These are phyloP conservation scores for Hylaea fasciaria DNA, from an alignment of 2,888 invertebrate genomes.

Conservation along the genomic window DNA sequence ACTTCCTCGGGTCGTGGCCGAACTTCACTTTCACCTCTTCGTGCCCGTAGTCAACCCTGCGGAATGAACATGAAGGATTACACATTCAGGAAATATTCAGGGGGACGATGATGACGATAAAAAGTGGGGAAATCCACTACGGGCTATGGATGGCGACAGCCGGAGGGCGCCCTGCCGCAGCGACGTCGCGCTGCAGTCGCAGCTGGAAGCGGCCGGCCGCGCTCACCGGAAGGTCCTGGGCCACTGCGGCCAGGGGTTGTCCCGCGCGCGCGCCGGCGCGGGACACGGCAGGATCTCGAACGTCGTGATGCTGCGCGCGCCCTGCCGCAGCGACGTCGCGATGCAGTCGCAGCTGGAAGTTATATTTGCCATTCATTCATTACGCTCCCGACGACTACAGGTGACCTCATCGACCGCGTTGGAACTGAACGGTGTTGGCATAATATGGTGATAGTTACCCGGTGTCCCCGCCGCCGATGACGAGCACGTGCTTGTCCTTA, in stretches of 20 bases:
- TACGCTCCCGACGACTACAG: too few relatives aligned
- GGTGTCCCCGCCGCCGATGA: slow-evolving; percentile 95
- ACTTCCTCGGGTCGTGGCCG: slow-evolving; percentile 96
- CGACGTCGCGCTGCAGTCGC: slow-evolving; percentile 99
- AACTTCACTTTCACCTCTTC: slow-evolving; percentile 97
- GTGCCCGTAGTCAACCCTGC: slow-evolving; percentile 97
- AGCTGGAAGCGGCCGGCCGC: too few relatives aligned
- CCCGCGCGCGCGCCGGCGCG: slow-evolving; percentile 89
- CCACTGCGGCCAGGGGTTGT: slow-evolving; percentile 99
- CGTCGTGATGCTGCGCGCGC: slow-evolving; percentile 95
- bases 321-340: slow-evolving; percentile 97
- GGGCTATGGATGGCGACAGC: too few relatives aligned
- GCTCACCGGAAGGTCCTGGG: slow-evolving; percentile 97
- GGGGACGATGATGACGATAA: too few relatives aligned
- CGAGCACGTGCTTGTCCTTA: slow-evolving; percentile 96
- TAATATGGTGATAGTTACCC: too few relatives aligned
- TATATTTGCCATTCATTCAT: too few relatives aligned
- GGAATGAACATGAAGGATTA: background rate
- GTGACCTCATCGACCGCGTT: too few relatives aligned
- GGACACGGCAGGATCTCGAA: slow-evolving; percentile 99
- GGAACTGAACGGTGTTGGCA: too few relatives aligned
- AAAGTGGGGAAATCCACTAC: too few relatives aligned
- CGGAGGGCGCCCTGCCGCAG: slow-evolving; percentile 98
- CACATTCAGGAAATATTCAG: too few relatives aligned
- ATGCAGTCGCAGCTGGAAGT: slow-evolving; percentile 95